Base-by-base conservation (phyloP, 1,140 invertebrate species). In the Drosophila sucinea region DNA sequence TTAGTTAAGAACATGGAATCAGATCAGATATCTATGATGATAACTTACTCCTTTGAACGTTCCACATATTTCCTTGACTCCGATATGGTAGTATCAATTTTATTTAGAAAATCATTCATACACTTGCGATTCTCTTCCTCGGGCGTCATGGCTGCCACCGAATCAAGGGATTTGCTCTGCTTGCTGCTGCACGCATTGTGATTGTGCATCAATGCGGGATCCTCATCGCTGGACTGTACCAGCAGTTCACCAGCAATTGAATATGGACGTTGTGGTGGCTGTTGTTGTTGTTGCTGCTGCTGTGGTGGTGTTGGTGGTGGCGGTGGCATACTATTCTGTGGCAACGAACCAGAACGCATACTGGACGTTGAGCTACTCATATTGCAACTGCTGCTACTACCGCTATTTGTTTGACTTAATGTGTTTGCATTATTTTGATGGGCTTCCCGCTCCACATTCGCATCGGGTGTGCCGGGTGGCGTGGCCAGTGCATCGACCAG, bases 71-170 rank as follows among this genome's bases (percentile, higher is more conserved):
- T 96, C 90, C 96, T 96, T 23, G 96, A 96, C 91, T 93, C 95
- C 40, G 96, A 97, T 90, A 98, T 96, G 25, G 96, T 96, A 72
- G 95, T 95, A 93, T 98, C 97, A 86, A 98, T 96, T 94, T 97
- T 96, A 72, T 94, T 96, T 79, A 98, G 94, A 92, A 97, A 98
- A 81, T 97, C 96, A 86, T 95, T 95, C 82, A 96, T 95, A 77
- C 93, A 94, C 41, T 91, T 91, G 60, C 93, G 94, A 92, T 94
- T 96, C 92, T 94, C 95, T 86, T 95, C 95, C 81, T 96, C 95
- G 32, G 94, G 94, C 81, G 93, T 94, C 76, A 79, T 94, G 85
- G 47, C 92, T 80, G 69, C 92, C 90, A 73, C 93, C 79, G 84
- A 94, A 92, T 90, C 90, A 27, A 92, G 67, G 11, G 82, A 94